Base-by-base conservation (phyloP, 2,888 invertebrate genomes). In the Sthenelais limicola region DNA sequence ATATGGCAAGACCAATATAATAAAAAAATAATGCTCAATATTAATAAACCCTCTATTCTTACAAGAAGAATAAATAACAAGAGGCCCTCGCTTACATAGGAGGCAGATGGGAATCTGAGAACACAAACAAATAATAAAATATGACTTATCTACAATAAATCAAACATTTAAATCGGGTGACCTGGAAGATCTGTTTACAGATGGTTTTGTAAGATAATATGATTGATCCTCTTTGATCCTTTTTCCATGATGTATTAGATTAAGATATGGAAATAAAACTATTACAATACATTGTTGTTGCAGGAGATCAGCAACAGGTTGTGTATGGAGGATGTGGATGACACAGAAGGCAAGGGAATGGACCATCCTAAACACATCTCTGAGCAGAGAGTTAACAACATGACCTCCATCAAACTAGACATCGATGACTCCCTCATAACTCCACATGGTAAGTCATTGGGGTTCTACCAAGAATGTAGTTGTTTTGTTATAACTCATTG, bases 281-380 rank as follows among this genome's bases (percentile, higher is more conserved):
- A 12, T 43, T 43, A 43, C 9, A 43, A 43, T 9, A 43, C 9
- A 9, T 9, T 4, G 4, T 49, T 49, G n/a, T 49, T 49, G 30
- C 35, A 66, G 66, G 66, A 66, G 43, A 21, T 21, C 47, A 67
- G 48, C 28, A n/a, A 47, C 21, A 9, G 30, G 2, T 28, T 38
- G 38, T 33, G 69, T 35, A 56, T 21, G 62, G 56, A 71, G n/a
- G 56, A 48, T 18, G 72, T 67, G 12, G 72, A 67, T 28, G 68
- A 72, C 21, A 72, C 62, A 3, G 47, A 49, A 24, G 72, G 54
- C n/a, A 32, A 38, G 18, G 77, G 76, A n/a, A 43, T 84, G 1
- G 78, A 79, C n/a, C 81, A 82, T 58, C 82, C 82, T 0, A 78
- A 80, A 26, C 81, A 81, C 58, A 80, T 80, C 4, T 82, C 82